Conservation (phyloP, 2,888 invertebrate species). For the Macrosiphum euphorbiae region DNA sequence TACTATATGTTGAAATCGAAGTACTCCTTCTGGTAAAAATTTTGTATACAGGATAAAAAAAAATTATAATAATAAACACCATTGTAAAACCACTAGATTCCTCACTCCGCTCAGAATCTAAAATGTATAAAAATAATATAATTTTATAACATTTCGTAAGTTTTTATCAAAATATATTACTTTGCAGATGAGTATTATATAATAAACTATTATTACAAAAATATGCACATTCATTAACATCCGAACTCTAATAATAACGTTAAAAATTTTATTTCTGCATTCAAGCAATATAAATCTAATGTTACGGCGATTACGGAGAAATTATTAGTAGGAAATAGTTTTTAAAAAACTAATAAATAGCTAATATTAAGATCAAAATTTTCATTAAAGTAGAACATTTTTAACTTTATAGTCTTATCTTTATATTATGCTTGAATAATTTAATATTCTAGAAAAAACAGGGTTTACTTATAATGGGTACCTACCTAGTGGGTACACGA, state of each 20-base stretch:
- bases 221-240: no score
- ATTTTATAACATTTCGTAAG: background rate
- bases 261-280: background rate
- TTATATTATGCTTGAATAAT: background rate
- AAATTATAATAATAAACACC: no score
- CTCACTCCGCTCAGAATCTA: no score
- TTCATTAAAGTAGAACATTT: background rate
- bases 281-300: background rate
- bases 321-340: background rate
- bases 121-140: background rate
- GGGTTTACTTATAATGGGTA: background rate
- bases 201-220: no score
- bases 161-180: background rate
- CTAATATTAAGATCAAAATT: background rate
- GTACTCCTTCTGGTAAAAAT: no score
- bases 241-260: background rate
- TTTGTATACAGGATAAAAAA: no score
- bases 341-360: background rate
- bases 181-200: background rate
- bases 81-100: no score
- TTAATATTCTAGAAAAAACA: background rate
- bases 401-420: no score
- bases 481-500: no score
- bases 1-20: no score
- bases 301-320: background rate